These are phyloP conservation scores for Bungarus multicinctus DNA, from an alignment of 2,113 vertebrate species.

Conservation along the genomic window DNA sequence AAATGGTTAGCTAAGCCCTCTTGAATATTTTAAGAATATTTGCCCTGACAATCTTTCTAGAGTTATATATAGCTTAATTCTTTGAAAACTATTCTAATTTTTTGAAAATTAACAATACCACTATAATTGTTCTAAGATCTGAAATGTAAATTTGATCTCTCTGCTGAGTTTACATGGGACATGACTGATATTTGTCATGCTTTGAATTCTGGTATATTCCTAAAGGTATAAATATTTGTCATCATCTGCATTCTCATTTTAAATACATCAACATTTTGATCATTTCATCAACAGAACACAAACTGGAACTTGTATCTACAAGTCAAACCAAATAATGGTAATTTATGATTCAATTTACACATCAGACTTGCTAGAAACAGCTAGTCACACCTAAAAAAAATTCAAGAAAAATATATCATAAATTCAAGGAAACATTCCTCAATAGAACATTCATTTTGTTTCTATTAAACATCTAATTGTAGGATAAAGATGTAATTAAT, in stretches of 20 bases:
- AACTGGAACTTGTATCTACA: rapidly evolving
- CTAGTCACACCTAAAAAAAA: rapidly evolving
- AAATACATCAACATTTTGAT: not conserved
- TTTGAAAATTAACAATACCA: not conserved
- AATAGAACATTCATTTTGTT: not conserved
- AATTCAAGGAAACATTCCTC: not conserved
- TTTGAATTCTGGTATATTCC: rapidly evolving
- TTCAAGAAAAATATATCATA: not conserved
- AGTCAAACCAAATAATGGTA: not conserved
- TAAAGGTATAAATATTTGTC: not conserved
- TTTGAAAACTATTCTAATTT: not conserved
- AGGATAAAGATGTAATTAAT: not conserved
- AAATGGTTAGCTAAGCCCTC: too few species aligned
- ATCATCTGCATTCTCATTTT: not conserved
- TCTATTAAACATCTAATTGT: conserved; percentile 4
- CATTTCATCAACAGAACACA: not conserved
- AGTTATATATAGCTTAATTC: not conserved
- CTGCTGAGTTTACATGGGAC: not conserved
- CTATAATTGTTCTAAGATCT: not conserved
- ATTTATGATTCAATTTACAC: not conserved
- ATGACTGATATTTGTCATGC: not conserved
- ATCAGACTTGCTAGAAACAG: not conserved
- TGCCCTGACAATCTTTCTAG: not conserved
- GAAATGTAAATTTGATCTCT: not conserved
- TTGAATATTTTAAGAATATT: too few species aligned